Conservation (phyloP, 1,140 invertebrate genomes). For the Spodoptera litura region DNA sequence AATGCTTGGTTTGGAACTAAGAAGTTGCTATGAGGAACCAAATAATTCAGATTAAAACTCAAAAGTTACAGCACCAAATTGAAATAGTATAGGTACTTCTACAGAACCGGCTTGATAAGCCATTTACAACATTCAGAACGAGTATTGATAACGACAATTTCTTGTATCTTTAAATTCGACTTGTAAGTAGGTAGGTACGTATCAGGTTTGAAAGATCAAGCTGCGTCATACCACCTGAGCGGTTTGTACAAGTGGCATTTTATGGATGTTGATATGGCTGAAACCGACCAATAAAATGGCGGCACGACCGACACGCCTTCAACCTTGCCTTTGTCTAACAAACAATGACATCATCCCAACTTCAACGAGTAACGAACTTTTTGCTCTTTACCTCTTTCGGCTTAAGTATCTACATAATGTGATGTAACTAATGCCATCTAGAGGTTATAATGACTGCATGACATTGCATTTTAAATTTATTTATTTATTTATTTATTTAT, state of each 20-base stretch:
- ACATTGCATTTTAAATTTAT: no score
- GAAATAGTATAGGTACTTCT: background rate
- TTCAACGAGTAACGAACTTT: conserved; percentile 13
- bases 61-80: no score
- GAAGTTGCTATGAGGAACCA: no score
- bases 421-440: conserved; percentile 12
- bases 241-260: conserved; percentile 37
- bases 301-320: conserved; percentile 34
- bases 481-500: no score
- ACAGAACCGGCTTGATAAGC: background rate
- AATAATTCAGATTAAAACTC: no score
- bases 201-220: no score
- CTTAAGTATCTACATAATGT: background rate
- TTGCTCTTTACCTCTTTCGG: background rate
- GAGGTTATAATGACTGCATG: background rate
- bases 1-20: background rate
- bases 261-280: conserved; percentile 24
- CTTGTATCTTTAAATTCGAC: no score
- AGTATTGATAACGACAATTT: no score
- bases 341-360: conserved; percentile 39
- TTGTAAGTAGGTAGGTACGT: background rate
- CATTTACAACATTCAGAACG: no score
- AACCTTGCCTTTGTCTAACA: conserved; percentile 41
- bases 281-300: conserved; percentile 34
- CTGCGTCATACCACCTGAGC: conserved; percentile 5